Evolutionary conservation across 64 coral and sea anemone species (phyloP), one percentile per base, ranked within the genome.

Genomic region (Hydrozoanthus tunicans): DNA sequence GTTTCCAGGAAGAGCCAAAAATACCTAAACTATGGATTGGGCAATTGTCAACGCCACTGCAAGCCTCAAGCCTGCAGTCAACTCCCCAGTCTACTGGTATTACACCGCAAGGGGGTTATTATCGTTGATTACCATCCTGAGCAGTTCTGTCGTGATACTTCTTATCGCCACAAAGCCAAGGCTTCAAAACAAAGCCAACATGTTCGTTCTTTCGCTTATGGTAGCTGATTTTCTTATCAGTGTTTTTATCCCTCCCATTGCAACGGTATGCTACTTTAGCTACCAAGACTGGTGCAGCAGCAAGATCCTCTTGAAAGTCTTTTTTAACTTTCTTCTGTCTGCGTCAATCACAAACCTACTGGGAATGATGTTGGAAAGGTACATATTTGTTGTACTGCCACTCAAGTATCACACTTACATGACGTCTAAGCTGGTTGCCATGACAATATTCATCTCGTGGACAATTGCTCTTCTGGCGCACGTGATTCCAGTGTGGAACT

Each of bases 201-300:
- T 74, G 24, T 88, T 88, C 20, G 25, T 88, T 13, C 68, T 88
- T 61, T 88, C 84, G 57, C 84, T 88, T 60, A 88, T 88, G 84
- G 69, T 88, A 17, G 84, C 84, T 51, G 84, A 88, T 56, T 59
- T 88, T 32, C 52, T 72, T 7, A 88, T 88, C 14, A 67, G 84
- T n/a, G 56, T 73, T 0, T 88, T 88, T 11, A 88, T 88, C n/a
- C 55, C 84, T 26, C 84, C 84, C 6, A 5, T 88, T 14, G 69
- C 15, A 24, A 59, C 57, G 13, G 56, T 23, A 6, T 88, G 84
- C 51, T 25, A 13, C 25, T 73, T 74, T 54, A 73, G 24, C 10
- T 61, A 51, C 74, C 54, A 51, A 74, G 51, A n/a, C 25, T 88
- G 84, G 84, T 88, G 84, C 11, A 74, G 17, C 3, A 88, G 51